A percentile compares a stretch with the other conserved stretches of the same genome.
These are phyloP conservation scores for Aradophagus sp. DNA, from an alignment of 1,140 invertebrate genomes.

Conservation along the genomic window DNA sequence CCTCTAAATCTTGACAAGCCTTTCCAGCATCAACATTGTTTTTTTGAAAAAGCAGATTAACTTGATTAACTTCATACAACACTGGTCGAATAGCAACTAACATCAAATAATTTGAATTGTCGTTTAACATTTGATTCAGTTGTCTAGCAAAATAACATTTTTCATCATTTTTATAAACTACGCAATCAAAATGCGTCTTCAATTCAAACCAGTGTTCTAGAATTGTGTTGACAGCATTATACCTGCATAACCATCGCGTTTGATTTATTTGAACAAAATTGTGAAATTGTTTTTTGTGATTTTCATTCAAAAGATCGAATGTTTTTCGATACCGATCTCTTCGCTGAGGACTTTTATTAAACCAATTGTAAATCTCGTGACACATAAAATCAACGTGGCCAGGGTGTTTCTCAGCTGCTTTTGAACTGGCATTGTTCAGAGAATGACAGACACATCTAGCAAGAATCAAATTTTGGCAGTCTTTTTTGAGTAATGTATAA, in stretches of 20 bases:
- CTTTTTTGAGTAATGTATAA: conserved; percentile 8
- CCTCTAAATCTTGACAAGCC: conserved; percentile 44
- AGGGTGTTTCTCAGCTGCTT: conserved; percentile 11
- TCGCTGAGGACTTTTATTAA: conserved; percentile 4
- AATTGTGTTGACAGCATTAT: conserved; percentile 15
- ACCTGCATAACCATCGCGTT: conserved; percentile 18
- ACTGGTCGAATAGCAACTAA: conserved; percentile 39
- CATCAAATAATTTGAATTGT: conserved; percentile 48
- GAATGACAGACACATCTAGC: conserved; percentile 14
- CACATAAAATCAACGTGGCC: conserved; percentile 17
- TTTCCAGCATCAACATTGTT: conserved; percentile 49
- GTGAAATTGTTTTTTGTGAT: conserved; percentile 4
- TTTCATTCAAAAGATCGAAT: conserved; percentile 12
- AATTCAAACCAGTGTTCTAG: conserved; percentile 20
- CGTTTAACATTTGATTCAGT: conserved; percentile 51
- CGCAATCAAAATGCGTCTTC: conserved; percentile 18
- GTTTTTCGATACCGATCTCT: conserved; percentile 9
- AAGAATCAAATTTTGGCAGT: conserved; percentile 8
- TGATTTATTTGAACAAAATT: conserved; percentile 19
- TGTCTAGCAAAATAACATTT: conserved; percentile 53
- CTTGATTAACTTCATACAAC: conserved; percentile 46
- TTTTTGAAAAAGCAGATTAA: conserved; percentile 57
- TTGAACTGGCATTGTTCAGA: conserved; percentile 10
- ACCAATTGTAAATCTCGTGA: conserved; percentile 21
- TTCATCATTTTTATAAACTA: conserved; percentile 25